These are phyloP conservation scores for Hydroisotoma schaefferi DNA, from an alignment of 2,888 invertebrate species.

Conservation along the genomic window DNA sequence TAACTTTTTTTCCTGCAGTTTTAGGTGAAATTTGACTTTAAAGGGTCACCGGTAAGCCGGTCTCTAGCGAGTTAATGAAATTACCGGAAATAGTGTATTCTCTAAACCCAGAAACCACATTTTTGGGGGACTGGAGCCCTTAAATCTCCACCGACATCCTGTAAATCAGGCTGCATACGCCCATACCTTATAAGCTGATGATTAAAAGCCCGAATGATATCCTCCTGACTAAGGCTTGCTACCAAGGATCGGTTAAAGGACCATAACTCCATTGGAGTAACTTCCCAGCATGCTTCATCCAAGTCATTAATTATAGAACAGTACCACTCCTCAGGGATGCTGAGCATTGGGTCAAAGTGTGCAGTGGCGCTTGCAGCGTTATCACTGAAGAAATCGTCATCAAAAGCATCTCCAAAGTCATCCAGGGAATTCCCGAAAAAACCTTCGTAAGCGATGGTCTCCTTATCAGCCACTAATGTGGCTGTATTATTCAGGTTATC, in stretches of 20 bases:
- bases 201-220: conserved; percentile 63
- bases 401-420: conserved; percentile 40
- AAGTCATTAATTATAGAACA: conserved; percentile 64
- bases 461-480: background rate
- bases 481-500: background rate
- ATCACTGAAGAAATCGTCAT: conserved; percentile 27
- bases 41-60: no score
- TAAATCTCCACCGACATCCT: no score
- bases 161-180: no score
- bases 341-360: conserved; percentile 59
- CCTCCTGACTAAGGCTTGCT: conserved; percentile 58
- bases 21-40: no score
- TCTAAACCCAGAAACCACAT: no score
- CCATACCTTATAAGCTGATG: conserved; percentile 56
- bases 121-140: no score
- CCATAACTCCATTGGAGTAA: conserved; percentile 70
- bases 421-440: conserved; percentile 29
- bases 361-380: background rate
- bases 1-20: no score
- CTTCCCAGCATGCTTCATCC: conserved; percentile 61
- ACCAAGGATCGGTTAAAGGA: conserved; percentile 59
- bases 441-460: conserved; percentile 7
- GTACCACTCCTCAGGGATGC: conserved; percentile 60
- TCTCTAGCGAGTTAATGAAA: no score
- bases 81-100: no score